Conservation (phyloP, 2,797 vertebrate species). For the Parauchenoglanis punctatus region DNA sequence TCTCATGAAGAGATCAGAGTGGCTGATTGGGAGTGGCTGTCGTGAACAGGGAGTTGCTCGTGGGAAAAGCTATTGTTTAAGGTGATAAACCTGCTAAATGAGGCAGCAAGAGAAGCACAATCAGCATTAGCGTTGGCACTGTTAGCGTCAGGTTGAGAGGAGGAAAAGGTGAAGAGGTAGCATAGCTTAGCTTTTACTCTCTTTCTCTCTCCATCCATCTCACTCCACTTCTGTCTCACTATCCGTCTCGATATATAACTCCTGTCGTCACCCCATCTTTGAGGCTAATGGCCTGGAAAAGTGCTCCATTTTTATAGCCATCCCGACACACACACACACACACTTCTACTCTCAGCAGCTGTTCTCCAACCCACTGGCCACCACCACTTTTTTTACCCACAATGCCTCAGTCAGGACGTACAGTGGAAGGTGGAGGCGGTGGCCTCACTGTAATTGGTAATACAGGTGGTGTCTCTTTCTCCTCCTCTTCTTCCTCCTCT, state of each 20-base stretch:
- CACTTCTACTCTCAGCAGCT: conserved; percentile 26
- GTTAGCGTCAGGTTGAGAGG: conserved; percentile 9
- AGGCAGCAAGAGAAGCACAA: background rate
- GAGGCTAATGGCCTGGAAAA: conserved; percentile 74
- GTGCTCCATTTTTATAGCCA: conserved; percentile 50
- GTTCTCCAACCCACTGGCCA: conserved; percentile 17
- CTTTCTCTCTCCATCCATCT: conserved; percentile 13
- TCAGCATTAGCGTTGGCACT: background rate
- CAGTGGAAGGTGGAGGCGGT: conserved; percentile 33
- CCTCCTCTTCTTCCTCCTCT: conserved; percentile 47
- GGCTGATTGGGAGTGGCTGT: too few relatives aligned
- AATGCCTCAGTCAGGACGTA: conserved; percentile 43
- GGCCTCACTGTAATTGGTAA: conserved; percentile 49
- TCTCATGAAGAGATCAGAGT: background rate
- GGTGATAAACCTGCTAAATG: conserved; percentile 1
- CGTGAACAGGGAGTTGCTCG: background rate
- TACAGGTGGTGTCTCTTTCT: conserved; percentile 34
- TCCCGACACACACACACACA: conserved; percentile 23
- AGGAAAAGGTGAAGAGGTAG: conserved; percentile 12
- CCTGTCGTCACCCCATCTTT: conserved; percentile 32
- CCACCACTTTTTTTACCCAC: background rate
- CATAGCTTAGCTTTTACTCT: background rate
- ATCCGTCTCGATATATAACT: conserved; percentile 19
- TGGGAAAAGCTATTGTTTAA: background rate
- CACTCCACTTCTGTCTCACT: conserved; percentile 16